Base-by-base conservation (phyloP, 2,888 invertebrate species). In the Tanypteryx hageni region DNA sequence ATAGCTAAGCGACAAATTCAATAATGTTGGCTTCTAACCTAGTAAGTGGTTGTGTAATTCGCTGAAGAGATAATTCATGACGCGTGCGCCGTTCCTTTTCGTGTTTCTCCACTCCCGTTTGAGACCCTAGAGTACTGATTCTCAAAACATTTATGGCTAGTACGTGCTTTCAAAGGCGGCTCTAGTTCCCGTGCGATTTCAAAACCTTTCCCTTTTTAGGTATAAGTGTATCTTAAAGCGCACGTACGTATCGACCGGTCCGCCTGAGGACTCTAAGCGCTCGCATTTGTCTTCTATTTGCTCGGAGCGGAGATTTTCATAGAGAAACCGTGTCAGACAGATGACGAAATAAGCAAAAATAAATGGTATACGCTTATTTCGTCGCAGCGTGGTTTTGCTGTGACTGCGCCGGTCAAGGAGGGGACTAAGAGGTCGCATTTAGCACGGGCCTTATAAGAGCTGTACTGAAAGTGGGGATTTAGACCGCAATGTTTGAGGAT, bases 371-470 rank as follows among this genome's bases (percentile, higher is more conserved):
- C 83, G 57, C 44, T 18, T 44, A 56, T 27, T 22, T 44, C 83
- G 83, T 83, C 56, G 44, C n/a, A n/a, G n/a, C n/a, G n/a, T 18
- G 56, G 14, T 57, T 57, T 44, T 16, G 18, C 83, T 83, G 18
- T 56, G 14, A 22, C 31, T 31, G 16, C 56, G 56, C 44, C 2
- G 44, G 11, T 31, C 22, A 44, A 4, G 82, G 82, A 82, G 56
- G 83, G 9, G 83, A 57, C 18, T 3, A 44, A 9, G 56, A 57
- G 82, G 44, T 57, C 44, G 83, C 57, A 57, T 83, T 57, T 83
- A 83, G 83, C 83, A 83, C 57, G 44, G 83, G 83, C 83, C 83
- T 57, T 83, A 83, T 83, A 83, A 44, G 83, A 83, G 18, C 83
- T 27, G 83, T 57, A 18, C 83, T 83, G 83, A 83, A 56, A 83